Conservation (phyloP, 2,113 vertebrate species). For the Macquaria ambigua region DNA sequence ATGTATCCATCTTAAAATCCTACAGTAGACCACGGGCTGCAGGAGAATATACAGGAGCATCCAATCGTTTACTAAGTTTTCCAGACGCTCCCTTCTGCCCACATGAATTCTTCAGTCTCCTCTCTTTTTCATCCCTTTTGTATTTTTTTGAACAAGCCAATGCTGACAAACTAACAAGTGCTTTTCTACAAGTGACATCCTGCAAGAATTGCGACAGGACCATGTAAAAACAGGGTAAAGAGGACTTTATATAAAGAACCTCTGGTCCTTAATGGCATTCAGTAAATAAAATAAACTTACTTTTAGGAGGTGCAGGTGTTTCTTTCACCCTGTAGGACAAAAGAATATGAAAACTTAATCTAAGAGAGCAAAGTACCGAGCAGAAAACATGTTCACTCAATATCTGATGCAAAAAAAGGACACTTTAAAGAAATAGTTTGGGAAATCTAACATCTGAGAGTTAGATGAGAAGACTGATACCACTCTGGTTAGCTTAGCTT, state of each 20-base stretch:
- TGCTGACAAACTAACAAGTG: background rate
- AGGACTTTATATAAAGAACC: background rate
- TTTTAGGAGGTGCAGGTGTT: slow-evolving; percentile 77
- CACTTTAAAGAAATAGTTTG: background rate
- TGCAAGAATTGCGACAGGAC: background rate
- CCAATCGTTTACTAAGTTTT: background rate
- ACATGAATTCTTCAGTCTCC: background rate
- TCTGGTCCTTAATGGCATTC: background rate
- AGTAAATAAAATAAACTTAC: slow-evolving; percentile 74
- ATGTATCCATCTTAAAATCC: too few relatives aligned
- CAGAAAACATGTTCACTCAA: background rate
- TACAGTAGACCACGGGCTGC: too few relatives aligned
- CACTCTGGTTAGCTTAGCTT: background rate
- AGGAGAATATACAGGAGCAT: background rate
- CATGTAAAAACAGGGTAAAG: background rate
- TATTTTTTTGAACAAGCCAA: background rate
- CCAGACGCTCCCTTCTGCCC: background rate
- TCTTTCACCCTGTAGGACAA: slow-evolving; percentile 81
- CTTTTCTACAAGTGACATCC: background rate
- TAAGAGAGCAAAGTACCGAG: background rate
- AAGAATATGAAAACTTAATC: background rate
- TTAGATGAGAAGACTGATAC: background rate
- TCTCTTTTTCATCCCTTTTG: background rate
- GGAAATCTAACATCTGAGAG: background rate
- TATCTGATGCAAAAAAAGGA: background rate